These are phyloP conservation scores for Merops nubicus DNA, from an alignment of 2,113 vertebrate species.

Conservation along the genomic window DNA sequence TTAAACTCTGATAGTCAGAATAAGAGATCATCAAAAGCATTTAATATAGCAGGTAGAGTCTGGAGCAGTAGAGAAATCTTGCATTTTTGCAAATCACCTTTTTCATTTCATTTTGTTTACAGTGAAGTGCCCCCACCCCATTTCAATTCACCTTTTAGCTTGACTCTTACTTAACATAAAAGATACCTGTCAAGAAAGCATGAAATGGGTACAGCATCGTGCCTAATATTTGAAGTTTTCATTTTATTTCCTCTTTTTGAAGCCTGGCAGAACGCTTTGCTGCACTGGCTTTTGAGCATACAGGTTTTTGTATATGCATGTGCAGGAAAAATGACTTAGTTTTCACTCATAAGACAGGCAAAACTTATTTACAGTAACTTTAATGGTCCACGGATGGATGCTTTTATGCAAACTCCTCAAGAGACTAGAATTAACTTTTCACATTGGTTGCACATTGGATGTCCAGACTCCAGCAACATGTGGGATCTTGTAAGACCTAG, in stretches of 20 bases:
- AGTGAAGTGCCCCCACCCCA: not conserved
- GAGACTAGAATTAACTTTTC: conserved; percentile 83
- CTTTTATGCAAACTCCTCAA: conserved; percentile 80
- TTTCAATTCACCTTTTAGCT: conserved; percentile 70
- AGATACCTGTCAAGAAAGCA: conserved; percentile 73
- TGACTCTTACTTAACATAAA: conserved; percentile 75
- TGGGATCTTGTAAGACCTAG: conserved; percentile 66
- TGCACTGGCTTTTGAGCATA: conserved; percentile 76
- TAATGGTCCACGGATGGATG: conserved; percentile 81
- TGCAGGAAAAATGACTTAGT: conserved; percentile 74
- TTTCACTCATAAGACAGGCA: conserved; percentile 78
- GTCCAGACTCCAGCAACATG: conserved; percentile 66
- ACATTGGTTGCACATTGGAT: conserved; percentile 78
- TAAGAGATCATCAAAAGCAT: not conserved
- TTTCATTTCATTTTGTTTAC: conserved; percentile 73
- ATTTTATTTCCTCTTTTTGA: conserved; percentile 71
- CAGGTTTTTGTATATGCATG: conserved; percentile 69
- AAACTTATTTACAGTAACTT: conserved; percentile 79
- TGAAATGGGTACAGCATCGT: conserved; percentile 70
- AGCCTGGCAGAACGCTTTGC: conserved; percentile 67
- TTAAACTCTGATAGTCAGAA: conserved; percentile 24
- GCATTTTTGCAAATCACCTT: conserved; percentile 56
- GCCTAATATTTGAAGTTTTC: conserved; percentile 71
- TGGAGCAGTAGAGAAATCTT: conserved; percentile 54
- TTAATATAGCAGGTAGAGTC: conserved; percentile 54